phyloP scores from a whole-genome alignment of 2,797 vertebrate genomes.

The Peromyscus eremicus region DNA sequence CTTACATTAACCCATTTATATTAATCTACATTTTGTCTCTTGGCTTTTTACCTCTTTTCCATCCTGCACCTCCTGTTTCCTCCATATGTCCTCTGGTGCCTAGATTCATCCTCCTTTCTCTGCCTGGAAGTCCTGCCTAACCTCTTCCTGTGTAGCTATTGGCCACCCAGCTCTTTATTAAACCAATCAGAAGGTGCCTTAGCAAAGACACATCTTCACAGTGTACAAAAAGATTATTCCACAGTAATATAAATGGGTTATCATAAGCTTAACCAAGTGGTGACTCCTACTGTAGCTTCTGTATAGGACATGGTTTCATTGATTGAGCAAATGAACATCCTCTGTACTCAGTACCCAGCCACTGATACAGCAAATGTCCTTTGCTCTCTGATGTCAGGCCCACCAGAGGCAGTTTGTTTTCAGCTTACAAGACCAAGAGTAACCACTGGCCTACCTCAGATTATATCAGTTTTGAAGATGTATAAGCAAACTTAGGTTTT shows the following conservation, averaged over 20 bases:
- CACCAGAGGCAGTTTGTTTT: background rate
- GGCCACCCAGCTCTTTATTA: background rate
- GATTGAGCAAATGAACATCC: background rate
- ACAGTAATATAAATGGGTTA: background rate
- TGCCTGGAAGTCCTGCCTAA: background rate
- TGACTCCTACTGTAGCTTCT: background rate
- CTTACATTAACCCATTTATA: background rate
- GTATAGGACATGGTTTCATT: background rate
- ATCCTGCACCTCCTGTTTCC: background rate
- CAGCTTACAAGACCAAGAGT: background rate
- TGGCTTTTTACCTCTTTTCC: background rate
- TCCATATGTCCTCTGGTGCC: background rate
- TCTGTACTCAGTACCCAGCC: background rate
- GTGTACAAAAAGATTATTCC: background rate
- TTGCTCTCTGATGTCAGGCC: background rate
- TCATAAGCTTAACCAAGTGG: background rate
- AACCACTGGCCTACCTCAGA: background rate
- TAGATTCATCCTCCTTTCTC: background rate
- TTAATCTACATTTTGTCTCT: background rate
- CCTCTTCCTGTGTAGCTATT: background rate
- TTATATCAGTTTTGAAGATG: background rate
- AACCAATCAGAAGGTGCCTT: background rate
- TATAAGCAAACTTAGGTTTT: background rate
- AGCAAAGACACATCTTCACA: too few relatives aligned
- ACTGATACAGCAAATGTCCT: background rate